These are phyloP conservation scores for Zonitis immaculata DNA, from an alignment of 2,888 invertebrate species.

Conservation along the genomic window DNA sequence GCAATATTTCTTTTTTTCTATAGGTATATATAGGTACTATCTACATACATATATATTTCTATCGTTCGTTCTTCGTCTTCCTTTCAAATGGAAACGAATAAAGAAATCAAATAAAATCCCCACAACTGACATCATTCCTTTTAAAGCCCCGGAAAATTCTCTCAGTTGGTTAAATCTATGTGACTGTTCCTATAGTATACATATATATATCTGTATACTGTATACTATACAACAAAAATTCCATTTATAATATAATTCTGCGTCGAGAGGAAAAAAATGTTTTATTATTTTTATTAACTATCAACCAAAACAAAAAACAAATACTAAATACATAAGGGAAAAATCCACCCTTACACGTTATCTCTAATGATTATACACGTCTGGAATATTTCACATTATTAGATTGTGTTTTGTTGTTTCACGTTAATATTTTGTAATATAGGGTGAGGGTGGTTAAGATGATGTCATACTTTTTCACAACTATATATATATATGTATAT, in stretches of 20 bases:
- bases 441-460: neutral
- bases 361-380: neutral
- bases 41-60: too few relatives aligned
- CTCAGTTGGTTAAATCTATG: neutral
- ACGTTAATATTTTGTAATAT: too few relatives aligned
- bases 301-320: neutral
- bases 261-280: too few relatives aligned
- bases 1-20: too few relatives aligned
- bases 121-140: neutral
- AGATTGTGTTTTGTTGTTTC: neutral
- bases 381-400: neutral
- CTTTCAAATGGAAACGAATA: neutral
- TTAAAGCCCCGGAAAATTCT: neutral
- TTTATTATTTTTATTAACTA: neutral
- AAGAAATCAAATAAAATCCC: neutral
- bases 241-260: neutral
- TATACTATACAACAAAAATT: neutral
- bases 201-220: too few relatives aligned
- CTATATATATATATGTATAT: too few relatives aligned
- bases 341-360: neutral
- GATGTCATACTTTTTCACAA: neutral
- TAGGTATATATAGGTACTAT: too few relatives aligned
- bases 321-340: too few relatives aligned
- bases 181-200: neutral
- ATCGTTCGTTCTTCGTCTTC: neutral